phyloP scores from a whole-genome alignment of 2,113 vertebrate species.

The Dendropsophus ebraccatus region DNA sequence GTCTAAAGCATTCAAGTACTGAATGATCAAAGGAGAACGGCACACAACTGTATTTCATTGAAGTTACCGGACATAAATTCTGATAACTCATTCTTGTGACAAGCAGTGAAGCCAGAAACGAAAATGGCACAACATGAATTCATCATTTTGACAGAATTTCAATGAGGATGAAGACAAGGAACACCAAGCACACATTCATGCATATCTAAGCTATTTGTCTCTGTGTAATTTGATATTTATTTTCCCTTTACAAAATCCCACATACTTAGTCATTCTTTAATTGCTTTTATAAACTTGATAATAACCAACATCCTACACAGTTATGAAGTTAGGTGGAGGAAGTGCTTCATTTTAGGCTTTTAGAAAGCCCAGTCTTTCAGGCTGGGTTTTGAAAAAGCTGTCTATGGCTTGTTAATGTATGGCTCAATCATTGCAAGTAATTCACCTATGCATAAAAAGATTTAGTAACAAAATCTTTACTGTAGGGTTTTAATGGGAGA shows the following conservation, averaged over 20 bases:
- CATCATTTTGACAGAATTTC: constrained; percentile 58
- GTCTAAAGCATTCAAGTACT: constrained; percentile 50
- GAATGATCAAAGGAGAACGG: constrained; percentile 23
- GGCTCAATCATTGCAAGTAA: background rate
- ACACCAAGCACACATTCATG: constrained; percentile 58
- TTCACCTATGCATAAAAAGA: background rate
- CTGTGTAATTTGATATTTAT: constrained; percentile 56
- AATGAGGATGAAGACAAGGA: constrained; percentile 47
- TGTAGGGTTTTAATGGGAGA: too few species aligned
- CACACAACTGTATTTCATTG: constrained; percentile 42
- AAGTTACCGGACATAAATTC: background rate
- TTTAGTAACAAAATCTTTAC: background rate
- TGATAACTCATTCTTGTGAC: constrained; percentile 47
- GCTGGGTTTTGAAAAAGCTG: too few species aligned
- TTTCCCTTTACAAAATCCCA: constrained; percentile 49
- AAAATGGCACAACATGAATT: constrained; percentile 58
- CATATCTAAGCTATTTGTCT: constrained; percentile 60
- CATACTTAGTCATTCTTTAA: constrained; percentile 53
- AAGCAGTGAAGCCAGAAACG: constrained; percentile 47
- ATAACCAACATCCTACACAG: constrained; percentile 1
- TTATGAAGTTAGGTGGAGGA: background rate
- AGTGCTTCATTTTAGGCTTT: background rate
- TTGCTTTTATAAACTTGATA: constrained; percentile 48
- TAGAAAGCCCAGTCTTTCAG: background rate
- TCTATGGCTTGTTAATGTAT: background rate